A percentile compares a stretch with the other conserved stretches of the same genome.
These are phyloP conservation scores for Gandaritis pyraliata DNA, from an alignment of 2,888 invertebrate genomes.

Conservation along the genomic window DNA sequence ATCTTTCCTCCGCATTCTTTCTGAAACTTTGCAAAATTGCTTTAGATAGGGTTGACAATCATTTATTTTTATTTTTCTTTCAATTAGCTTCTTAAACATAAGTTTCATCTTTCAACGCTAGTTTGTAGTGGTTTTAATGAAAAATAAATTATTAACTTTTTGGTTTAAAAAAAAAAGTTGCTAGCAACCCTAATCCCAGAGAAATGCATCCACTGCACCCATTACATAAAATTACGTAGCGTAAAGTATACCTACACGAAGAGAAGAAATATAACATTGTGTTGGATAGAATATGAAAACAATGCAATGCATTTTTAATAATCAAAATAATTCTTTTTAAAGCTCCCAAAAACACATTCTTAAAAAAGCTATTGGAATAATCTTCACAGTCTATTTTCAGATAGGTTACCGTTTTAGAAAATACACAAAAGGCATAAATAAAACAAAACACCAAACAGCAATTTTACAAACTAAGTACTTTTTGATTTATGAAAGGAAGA, in stretches of 20 bases:
- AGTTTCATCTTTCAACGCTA: no score
- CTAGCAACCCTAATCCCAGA: slow-evolving; percentile 20
- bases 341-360: no score
- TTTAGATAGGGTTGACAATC: slow-evolving; percentile 19
- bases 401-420: no score
- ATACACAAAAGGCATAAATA: neutral
- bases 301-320: neutral
- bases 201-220: slow-evolving; percentile 16
- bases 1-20: slow-evolving; percentile 34
- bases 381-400: no score
- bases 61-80: neutral
- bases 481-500: slow-evolving; percentile 19
- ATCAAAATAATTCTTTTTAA: no score
- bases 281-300: neutral
- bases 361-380: no score
- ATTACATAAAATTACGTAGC: slow-evolving; percentile 26
- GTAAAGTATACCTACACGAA: slow-evolving; percentile 5
- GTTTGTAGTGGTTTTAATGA: no score
- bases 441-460: neutral
- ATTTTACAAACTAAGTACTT: neutral
- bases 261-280: neutral
- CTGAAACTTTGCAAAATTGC: slow-evolving; percentile 38
- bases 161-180: neutral
- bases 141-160: no score
- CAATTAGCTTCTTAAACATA: no score